Percentiles rank a stretch among this genome's conserved stretches.
Conservation (phyloP, 2,888 invertebrate genomes). For the Tetragonula carbonaria region DNA sequence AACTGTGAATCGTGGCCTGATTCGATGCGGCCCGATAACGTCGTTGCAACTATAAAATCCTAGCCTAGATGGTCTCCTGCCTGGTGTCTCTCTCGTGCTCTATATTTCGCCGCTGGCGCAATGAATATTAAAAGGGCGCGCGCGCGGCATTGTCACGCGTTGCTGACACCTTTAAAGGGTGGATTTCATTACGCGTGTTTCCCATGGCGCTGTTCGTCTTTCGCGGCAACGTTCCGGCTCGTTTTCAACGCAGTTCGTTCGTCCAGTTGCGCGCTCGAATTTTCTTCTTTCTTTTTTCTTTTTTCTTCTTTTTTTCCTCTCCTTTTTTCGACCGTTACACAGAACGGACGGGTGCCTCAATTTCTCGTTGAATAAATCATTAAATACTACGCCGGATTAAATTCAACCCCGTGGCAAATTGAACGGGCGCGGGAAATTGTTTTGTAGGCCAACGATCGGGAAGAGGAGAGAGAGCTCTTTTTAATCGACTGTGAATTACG, state of each 20-base stretch:
- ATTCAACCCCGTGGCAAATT: slow-evolving; percentile 32
- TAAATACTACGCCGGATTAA: slow-evolving; percentile 47
- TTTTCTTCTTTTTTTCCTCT: too few species aligned
- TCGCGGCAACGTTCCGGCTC: not conserved
- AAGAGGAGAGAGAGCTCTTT: not conserved
- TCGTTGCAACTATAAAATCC: slow-evolving; percentile 54
- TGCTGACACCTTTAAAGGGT: slow-evolving; percentile 37
- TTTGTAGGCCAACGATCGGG: not conserved
- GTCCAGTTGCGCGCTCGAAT: slow-evolving; percentile 28
- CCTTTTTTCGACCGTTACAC: slow-evolving; percentile 46
- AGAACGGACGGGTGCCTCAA: slow-evolving; percentile 25
- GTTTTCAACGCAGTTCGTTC: slow-evolving; percentile 15
- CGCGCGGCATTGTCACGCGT: slow-evolving; percentile 15
- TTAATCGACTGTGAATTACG: not conserved
- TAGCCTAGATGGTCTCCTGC: not conserved
- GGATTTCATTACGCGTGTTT: slow-evolving; percentile 46
- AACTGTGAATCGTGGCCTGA: slow-evolving; percentile 39
- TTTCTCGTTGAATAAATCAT: slow-evolving; percentile 56
- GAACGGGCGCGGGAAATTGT: slow-evolving; percentile 10
- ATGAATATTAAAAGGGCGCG: slow-evolving; percentile 49
- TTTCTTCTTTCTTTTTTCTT: too few species aligned
- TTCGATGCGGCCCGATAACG: slow-evolving; percentile 40
- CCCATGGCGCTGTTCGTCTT: slow-evolving; percentile 38
- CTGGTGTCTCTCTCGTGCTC: not conserved
- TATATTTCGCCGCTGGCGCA: slow-evolving; percentile 20